A percentile compares a stretch with the other conserved stretches of the same genome.
Conservation (phyloP, 2,888 invertebrate genomes). For the Mimas tiliae region DNA sequence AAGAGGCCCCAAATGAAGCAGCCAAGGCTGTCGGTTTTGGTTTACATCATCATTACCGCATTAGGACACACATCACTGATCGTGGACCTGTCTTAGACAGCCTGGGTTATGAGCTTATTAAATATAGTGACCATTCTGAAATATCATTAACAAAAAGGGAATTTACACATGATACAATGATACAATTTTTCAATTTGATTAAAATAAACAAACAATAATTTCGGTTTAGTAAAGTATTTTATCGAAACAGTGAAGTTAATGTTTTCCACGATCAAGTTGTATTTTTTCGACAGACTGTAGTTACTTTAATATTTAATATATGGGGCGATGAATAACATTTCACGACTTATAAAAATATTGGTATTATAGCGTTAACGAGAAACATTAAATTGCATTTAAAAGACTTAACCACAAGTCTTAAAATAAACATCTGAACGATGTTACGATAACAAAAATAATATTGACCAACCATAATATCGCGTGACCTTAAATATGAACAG, state of each 20-base stretch:
- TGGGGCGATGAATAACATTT: too few relatives aligned
- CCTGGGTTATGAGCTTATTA: not conserved
- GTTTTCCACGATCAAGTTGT: too few relatives aligned
- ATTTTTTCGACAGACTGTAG: too few relatives aligned
- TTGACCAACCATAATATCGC: conserved; percentile 13
- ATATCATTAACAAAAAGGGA: not conserved
- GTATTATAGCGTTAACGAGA: not conserved
- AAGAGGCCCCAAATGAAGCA: conserved; percentile 51
- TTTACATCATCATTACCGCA: conserved; percentile 63
- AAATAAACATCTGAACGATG: conserved; percentile 6
- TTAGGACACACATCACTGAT: conserved; percentile 56
- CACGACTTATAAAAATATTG: not conserved
- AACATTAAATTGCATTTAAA: not conserved
- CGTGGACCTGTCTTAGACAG: conserved; percentile 43
- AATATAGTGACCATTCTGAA: not conserved
- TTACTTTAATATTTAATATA: too few relatives aligned
- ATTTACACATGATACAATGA: not conserved
- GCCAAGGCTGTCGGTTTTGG: conserved; percentile 63
- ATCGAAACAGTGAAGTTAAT: too few relatives aligned
- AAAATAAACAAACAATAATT: not conserved
- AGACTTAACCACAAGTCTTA: not conserved
- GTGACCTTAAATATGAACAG: conserved; percentile 31
- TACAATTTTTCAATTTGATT: not conserved
- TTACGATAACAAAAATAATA: conserved; percentile 8
- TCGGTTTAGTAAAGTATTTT: too few relatives aligned